Base-by-base conservation (phyloP, 2,797 vertebrate species). In the Halcyon smyrnensis region DNA sequence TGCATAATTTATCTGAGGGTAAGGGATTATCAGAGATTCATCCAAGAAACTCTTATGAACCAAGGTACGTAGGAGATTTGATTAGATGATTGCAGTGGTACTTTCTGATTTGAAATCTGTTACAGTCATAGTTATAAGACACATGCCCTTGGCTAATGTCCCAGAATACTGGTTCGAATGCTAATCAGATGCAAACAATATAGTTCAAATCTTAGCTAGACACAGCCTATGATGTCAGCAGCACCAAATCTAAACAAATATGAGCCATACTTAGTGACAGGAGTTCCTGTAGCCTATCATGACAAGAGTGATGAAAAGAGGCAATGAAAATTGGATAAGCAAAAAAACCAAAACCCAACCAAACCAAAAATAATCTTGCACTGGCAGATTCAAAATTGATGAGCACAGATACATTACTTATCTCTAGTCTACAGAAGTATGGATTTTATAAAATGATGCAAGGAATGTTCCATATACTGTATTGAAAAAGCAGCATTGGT, bases 21-120 rank as follows among this genome's bases (percentile, higher is more conserved):
- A 89, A 39, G 24, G 12, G 28, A 62, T 56, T 15, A 39, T 15
- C 28, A 64, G n/a, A 59, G 45, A 51, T 16, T 14, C 45, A 54
- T 8, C 39, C 46, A 76, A 30, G 45, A 75, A 69, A 57, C 28
- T 34, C 73, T 7, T 6, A 27, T 1, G 27, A 74, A 23, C 11
- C 8, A 28, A 28, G 32, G 54, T 8, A 41, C 6, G 6, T 0
- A 2, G 32, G 15, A 67, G 53, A 56, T n/a, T 32, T 0, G 0
- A 15, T 7, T 1, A 24, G 41, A 50, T 15, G 28, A 25, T 13
- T 45, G 24, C 56, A 45, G 51, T 0, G 24, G 19, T 15, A 27
- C 46, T 57, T 62, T 19, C 34, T 34, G 50, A 56, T 53, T 7
- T 5, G 6, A 45, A 62, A 21, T 4, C 62, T 41, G 10, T 37